Evolutionary conservation across 2,113 vertebrate species (phyloP), one percentile per base, ranked within the genome.

Genomic region (Lepisosteus oculatus): DNA sequence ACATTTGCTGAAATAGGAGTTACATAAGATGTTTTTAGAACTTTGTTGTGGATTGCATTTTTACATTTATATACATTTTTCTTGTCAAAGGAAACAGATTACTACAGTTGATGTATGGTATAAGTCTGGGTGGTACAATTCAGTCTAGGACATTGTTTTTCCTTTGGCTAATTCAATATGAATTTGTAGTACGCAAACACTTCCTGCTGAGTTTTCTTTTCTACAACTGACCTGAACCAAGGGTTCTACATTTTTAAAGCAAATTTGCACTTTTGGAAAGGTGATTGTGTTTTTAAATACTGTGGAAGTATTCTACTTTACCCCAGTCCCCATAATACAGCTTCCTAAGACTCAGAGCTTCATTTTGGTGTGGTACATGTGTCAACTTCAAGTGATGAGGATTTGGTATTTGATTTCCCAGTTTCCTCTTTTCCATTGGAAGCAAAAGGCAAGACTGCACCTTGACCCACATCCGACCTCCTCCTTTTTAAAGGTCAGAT

Each of bases 81-180:
- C 81, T 77, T 85, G 84, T 89, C 85, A 84, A 83, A 84, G 78
- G 75, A 86, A 88, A 85, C 82, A 80, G 81, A 86, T 87, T 47
- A 55, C 17, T 78, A 82, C 80, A 86, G 29, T 29, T 29, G 29
- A 29, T 29, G 29, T 29, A 29, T 29, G 29, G 29, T 77, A 72
- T 62, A 80, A 68, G 75, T 72, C 81, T 81, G 83, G 85, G 83
- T 83, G 84, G 85, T 85, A 85, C 85, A 42, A 65, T 17, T 62
- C 47, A 47, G 59, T 62, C 70, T 55, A 64, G 75, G 78, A 77
- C 80, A 81, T 67, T 75, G 79, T 81, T 86, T 76, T 80, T 79
- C 77, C 75, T 85, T 84, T 71, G 84, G 81, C 85, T 72, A 72
- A 69, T 78, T 82, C 80, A 79, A 80, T 76, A 79, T 77, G 82